Evolutionary conservation across 2,888 invertebrate genomes (phyloP), one percentile per base, ranked within the genome.

Genomic region (Anthrax anthrax): DNA sequence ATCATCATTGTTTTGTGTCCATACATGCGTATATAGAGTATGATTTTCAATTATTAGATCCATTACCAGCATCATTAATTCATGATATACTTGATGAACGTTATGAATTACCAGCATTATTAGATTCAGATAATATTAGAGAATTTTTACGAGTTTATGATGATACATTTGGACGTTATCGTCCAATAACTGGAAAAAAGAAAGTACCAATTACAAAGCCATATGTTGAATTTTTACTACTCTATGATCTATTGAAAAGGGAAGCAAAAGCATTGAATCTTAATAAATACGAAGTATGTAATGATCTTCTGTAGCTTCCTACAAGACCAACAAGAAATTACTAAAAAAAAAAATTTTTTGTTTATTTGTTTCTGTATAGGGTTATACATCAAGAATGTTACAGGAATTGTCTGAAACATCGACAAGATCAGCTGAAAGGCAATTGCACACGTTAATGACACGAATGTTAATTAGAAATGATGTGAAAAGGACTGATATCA

Each of bases 151-250:
- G 64, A 5, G 55, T 64, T 6, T 69, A 68, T 47, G 68, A 69
- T 52, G 68, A 69, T 46, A 62, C 59, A 42, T 67, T 63, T 51
- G 65, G 64, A 2, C 56, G 61, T 17, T 49, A 50, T 43, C 52
- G 57, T 6, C 61, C 64, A n/a, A 59, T 60, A 32, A 63, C 66
- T 1, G 69, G 69, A 4, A 66, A 65, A 39, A 65, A 64, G 39
- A 69, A 69, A 53, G 58, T 62, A 19, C 69, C 69, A 14, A 65
- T 66, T 32, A 68, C 69, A 1, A 66, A 67, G 44, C 61, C 69
- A 2, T 69, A 68, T 53, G 67, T 69, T 2, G 65, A 67, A 41
- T 65, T 68, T 44, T 52, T 69, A 36, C 58, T 69, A 42, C 58
- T 67, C 18, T 69, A 69, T 44, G 69, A 69, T 56, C 56, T 68